Conservation (phyloP, 2,888 invertebrate genomes). For the Neoitamus cyanurus region DNA sequence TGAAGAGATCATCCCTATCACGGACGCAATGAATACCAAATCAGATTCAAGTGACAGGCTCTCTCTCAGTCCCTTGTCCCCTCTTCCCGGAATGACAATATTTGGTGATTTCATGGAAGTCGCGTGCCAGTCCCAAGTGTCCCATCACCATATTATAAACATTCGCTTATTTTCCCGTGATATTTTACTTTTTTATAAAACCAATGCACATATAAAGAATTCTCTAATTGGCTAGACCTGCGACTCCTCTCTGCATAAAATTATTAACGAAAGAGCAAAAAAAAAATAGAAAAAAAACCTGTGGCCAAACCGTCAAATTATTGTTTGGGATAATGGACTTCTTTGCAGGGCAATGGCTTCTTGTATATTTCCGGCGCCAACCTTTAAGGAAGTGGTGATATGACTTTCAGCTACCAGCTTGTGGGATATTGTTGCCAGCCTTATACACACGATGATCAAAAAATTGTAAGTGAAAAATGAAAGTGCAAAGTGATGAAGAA, state of each 20-base stretch:
- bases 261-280: neutral
- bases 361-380: constrained; percentile 31
- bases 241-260: neutral
- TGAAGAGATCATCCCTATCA: constrained; percentile 20
- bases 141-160: neutral
- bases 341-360: constrained; percentile 28
- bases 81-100: neutral
- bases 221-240: neutral
- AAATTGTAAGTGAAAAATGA: constrained; percentile 34
- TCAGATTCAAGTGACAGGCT: neutral
- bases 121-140: neutral
- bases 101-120: neutral
- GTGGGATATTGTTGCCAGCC: constrained; percentile 22
- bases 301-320: neutral
- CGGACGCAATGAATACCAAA: constrained; percentile 24
- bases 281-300: neutral
- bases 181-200: neutral
- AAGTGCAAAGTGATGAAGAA: neutral
- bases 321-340: constrained; percentile 38
- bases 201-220: neutral
- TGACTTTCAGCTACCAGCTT: constrained; percentile 32
- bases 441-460: constrained; percentile 29
- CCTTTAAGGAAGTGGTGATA: constrained; percentile 43
- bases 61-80: neutral
- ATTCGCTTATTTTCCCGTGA: neutral